Base-by-base conservation (phyloP, 2,797 vertebrate species). In the Myioborus melanocephalus region DNA sequence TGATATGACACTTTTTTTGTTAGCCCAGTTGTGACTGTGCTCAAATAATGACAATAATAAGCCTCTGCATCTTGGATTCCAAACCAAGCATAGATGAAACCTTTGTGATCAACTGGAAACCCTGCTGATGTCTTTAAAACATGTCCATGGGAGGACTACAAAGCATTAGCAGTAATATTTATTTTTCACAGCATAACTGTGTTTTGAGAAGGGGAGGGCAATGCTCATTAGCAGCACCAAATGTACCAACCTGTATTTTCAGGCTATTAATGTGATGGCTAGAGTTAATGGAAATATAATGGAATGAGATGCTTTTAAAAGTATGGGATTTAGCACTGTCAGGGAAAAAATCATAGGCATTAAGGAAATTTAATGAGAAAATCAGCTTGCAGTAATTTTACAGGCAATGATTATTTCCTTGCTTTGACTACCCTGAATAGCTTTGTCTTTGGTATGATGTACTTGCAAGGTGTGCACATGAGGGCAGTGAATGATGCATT, bases 291-390 rank as follows among this genome's bases (percentile, higher is more conserved):
- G 83, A 96, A 95, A 95, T 90, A 77, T 66, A 96, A 96, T 41
- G 94, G 43, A 95, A 84, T 12, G 9, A 91, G 85, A 68, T 63
- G 57, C 52, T 95, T 91, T 94, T 76, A 47, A 85, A 97, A 92
- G 57, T 63, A 64, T 41, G 68, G 17, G 11, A 91, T 94, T 94
- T 87, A 92, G 81, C 76, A 93, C 14, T 77, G 75, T 57, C 75
- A 85, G 65, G 53, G 68, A 53, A 37, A 64, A 77, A 81, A 93
- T 95, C 83, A 57, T 44, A 83, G 13, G 37, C 39, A 94, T 83
- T 95, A 96, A 95, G 94, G 80, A 93, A 88, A 95, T 93, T 97
- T 96, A 97, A 96, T 94, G 93, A 91, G 94, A 91, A 94, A 93
- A 93, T 90, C 93, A 90, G 23, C 46, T 95, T 89, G 55, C 65